These are phyloP conservation scores for Caradrina clavipalpis DNA, from an alignment of 2,888 invertebrate genomes.

Conservation along the genomic window DNA sequence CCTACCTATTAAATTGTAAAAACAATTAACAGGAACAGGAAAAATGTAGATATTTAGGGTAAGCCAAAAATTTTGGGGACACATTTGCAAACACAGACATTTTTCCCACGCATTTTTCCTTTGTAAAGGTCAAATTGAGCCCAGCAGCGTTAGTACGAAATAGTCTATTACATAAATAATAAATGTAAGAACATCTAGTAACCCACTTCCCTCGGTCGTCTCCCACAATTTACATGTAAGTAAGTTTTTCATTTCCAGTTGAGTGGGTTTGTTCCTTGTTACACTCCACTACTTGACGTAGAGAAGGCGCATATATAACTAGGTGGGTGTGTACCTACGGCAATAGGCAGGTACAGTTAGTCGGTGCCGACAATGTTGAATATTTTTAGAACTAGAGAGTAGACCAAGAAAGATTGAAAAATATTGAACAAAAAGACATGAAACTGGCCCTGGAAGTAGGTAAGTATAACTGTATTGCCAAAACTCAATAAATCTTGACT, in stretches of 20 bases:
- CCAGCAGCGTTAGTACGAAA: constrained; percentile 5
- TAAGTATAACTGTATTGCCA: neutral
- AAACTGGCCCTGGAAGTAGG: no score
- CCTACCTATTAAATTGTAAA: neutral
- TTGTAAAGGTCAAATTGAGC: constrained; percentile 25
- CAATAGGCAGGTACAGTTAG: neutral
- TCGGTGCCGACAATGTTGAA: constrained; percentile 7
- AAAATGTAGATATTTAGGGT: neutral
- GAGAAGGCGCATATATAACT: constrained; percentile 11
- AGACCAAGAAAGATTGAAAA: constrained; percentile 7
- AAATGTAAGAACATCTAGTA: constrained; percentile 47
- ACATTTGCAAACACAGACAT: neutral
- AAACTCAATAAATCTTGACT: constrained; percentile 16
- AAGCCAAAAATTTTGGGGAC: neutral
- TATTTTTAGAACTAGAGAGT: neutral
- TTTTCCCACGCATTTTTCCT: constrained; percentile 27
- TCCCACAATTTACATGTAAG: constrained; percentile 46
- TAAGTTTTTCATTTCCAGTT: constrained; percentile 51
- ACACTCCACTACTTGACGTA: constrained; percentile 23
- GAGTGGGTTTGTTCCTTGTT: constrained; percentile 35
- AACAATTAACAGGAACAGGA: neutral
- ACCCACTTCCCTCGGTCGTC: constrained; percentile 47
- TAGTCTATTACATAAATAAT: constrained; percentile 37
- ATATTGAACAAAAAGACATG: neutral
- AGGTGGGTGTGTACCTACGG: neutral